Evolutionary conservation across 2,797 vertebrate genomes (phyloP), one percentile per base, ranked within the genome.

Genomic region (Anabacerthia variegaticeps): DNA sequence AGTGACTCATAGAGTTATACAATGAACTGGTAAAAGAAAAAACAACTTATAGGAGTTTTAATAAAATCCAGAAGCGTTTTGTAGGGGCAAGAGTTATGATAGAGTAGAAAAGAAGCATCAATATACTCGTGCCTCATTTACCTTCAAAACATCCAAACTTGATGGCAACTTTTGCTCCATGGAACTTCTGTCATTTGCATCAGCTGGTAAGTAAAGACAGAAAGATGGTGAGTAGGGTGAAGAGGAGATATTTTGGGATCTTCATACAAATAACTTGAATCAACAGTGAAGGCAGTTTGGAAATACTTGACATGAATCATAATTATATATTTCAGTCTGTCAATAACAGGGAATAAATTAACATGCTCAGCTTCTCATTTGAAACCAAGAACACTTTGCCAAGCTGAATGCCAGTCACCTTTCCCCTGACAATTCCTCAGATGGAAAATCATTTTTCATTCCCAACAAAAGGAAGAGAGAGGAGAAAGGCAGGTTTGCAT

Each of bases 141-240:
- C 49, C 68, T 44, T 17, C 37, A 82, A 87, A 80, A 51, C 51
- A 43, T 7, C 26, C 32, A 51, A 71, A 32, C 27, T 6, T 30
- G 27, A 30, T 51, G 43, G 21, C 34, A 88, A 39, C 17, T 69
- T 84, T 54, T 72, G 28, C 52, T 61, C 24, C 30, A 6, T 58
- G 24, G n/a, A 69, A 73, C 23, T 80, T 90, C 30, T 88, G 71
- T 75, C 24, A 48, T 51, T 88, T 66, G 67, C 61, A 83, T 36
- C 77, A 84, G 80, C 36, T 92, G 61, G 48, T 88, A 46, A 78
- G 65, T 23, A 55, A 78, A 92, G 73, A 54, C 56, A 74, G 73
- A 88, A 94, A 65, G 73, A 83, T 88, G 62, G 61, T 88, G 77
- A 91, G 80, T 88, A 61, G 71, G 77, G 84, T 62, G 62, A 56